Evolutionary conservation across 2,113 vertebrate genomes (phyloP).

Genomic region (Saimiri boliviensis): DNA sequence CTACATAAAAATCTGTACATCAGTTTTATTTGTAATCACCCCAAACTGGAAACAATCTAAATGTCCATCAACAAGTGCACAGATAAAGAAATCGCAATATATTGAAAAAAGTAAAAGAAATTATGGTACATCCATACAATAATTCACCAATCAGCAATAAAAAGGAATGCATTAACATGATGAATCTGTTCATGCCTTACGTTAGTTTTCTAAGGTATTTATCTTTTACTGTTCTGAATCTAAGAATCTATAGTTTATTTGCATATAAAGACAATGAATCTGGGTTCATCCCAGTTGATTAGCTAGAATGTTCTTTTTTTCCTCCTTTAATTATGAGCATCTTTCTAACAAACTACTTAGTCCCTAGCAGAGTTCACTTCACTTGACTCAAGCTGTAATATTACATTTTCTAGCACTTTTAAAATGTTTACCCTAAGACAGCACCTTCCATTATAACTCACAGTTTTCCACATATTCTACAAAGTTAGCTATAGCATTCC

Average conservation of each 20-base stretch:
- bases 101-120: not conserved
- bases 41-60: not conserved
- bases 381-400: not conserved
- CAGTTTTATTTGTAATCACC: not conserved
- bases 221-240: not conserved
- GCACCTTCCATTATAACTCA: not conserved
- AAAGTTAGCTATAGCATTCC: not conserved
- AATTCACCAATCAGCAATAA: not conserved
- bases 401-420: not conserved
- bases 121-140: not conserved
- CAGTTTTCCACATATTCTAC: not conserved
- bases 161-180: not conserved
- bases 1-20: not conserved
- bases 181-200: not conserved
- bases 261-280: not conserved
- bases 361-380: not conserved
- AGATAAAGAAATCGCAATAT: not conserved
- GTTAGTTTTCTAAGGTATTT: not conserved
- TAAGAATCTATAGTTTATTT: conserved; percentile 2
- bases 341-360: not conserved
- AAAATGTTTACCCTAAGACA: not conserved
- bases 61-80: not conserved
- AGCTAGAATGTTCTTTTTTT: not conserved
- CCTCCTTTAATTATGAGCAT: not conserved
- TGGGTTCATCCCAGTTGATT: not conserved